Evolutionary conservation across 1,140 invertebrate genomes (phyloP).

Genomic region (Sogatella furcifera): DNA sequence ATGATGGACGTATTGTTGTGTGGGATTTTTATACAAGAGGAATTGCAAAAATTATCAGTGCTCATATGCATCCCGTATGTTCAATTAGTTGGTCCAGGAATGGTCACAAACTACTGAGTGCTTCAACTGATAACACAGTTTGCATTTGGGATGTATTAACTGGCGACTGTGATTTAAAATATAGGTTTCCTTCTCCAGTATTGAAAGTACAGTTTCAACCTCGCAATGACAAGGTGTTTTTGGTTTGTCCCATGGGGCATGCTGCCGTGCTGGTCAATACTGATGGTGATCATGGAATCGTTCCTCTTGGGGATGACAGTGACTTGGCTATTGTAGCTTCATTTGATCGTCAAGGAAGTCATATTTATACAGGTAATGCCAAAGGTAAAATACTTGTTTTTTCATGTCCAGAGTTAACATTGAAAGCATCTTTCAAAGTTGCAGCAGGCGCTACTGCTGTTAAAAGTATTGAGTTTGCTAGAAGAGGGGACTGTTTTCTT

Average conservation of each 20-base stretch:
- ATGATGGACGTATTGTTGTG: conserved; percentile 95
- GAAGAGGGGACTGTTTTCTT: conserved; percentile 90
- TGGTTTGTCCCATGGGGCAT: conserved; percentile 95
- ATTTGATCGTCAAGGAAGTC: conserved; percentile 87
- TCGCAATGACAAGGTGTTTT: conserved; percentile 71
- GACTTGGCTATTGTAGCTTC: conserved; percentile 93
- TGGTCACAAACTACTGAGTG: conserved; percentile 79
- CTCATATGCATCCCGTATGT: conserved; percentile 95
- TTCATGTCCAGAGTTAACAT: conserved; percentile 55
- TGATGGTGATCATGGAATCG: conserved; percentile 69
- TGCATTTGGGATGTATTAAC: conserved; percentile 92
- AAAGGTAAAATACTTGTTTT: conserved; percentile 87
- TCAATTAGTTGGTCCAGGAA: conserved; percentile 95
- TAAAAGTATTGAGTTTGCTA: conserved; percentile 95
- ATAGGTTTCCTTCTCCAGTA: conserved; percentile 88
- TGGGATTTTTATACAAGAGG: conserved; percentile 97
- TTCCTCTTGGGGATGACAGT: conserved; percentile 89
- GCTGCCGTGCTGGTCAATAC: conserved; percentile 80
- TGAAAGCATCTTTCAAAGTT: conserved; percentile 88
- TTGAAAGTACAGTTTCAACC: conserved; percentile 92
- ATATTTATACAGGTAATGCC: conserved; percentile 93
- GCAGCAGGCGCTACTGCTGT: conserved; percentile 72
- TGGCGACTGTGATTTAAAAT: conserved; percentile 89
- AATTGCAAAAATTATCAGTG: conserved; percentile 92
- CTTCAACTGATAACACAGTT: conserved; percentile 97